Conservation (phyloP, 2,113 vertebrate genomes). For the Thryonomys swinderianus region DNA sequence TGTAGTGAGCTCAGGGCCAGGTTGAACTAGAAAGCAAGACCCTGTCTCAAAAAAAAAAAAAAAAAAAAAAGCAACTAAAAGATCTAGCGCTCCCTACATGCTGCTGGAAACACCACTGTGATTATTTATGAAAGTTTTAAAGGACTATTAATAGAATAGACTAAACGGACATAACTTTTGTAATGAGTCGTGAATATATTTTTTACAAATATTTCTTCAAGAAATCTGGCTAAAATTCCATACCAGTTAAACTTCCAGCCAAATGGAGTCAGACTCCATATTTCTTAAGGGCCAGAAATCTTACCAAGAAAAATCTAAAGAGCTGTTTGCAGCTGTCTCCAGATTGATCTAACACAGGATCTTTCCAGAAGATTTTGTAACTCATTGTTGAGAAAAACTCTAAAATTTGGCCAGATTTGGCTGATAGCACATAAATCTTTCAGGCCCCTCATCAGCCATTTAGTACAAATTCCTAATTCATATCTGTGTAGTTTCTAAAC, state of each 20-base stretch:
- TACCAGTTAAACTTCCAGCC: conserved; percentile 70
- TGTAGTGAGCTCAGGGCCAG: too few species aligned
- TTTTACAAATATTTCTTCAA: conserved; percentile 45
- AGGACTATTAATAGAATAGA: neutral
- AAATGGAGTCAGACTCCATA: conserved; percentile 65
- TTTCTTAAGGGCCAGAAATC: conserved; percentile 70
- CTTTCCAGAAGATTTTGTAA: conserved; percentile 73
- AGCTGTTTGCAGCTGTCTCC: conserved; percentile 69
- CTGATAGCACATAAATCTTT: conserved; percentile 55
- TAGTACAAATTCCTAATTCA: conserved; percentile 41
- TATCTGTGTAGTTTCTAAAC: conserved; percentile 25
- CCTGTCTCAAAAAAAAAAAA: too few species aligned
- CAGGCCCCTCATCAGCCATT: conserved; percentile 32
- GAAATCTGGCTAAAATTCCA: conserved; percentile 71
- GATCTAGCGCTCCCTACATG: neutral
- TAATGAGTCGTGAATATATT: conserved; percentile 44
- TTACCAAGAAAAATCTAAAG: conserved; percentile 74
- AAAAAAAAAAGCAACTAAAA: conserved; percentile 36
- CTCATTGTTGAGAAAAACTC: conserved; percentile 75
- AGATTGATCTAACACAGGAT: conserved; percentile 58
- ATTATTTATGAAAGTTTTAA: conserved; percentile 35
- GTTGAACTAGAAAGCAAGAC: too few species aligned
- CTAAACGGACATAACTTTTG: conserved; percentile 15
- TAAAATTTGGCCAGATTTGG: conserved; percentile 67
- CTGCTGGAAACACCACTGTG: conserved; percentile 36